Evolutionary conservation across 2,888 invertebrate genomes (phyloP), one percentile per base, ranked within the genome.

Genomic region (Cheiracanthium punctorium): DNA sequence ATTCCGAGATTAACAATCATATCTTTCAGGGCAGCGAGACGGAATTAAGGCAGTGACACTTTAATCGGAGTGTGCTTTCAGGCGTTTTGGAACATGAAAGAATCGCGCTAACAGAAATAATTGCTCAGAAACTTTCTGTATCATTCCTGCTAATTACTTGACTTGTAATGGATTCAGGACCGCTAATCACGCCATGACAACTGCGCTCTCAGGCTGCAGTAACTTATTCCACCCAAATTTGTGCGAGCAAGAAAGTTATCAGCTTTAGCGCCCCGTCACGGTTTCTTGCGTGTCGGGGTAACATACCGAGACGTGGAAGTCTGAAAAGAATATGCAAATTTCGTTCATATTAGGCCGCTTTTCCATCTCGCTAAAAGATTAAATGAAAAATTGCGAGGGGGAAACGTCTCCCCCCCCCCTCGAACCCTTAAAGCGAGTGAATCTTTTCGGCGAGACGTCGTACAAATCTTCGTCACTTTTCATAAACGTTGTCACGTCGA

Each of bases 321-420:
- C 17, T 48, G 43, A 48, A 48, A 48, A 48, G 43, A 48, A 48
- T 48, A 48, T 48, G 43, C 43, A 48, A 48, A 48, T 48, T 48
- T 12, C 1, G 1, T 48, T 7, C 43, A 2, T 48, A 48, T 48
- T 48, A 48, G n/a, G 14, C n/a, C 43, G 17, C 43, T 17, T 48
- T 17, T 17, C 10, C n/a, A 48, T 17, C 14, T 48, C n/a, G 2
- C 1, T 17, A 17, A 48, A 48, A 48, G 43, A 48, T 48, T 48
- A 48, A 48, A 48, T 48, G 43, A 48, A 17, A 48, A 48, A 48
- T 17, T 2, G n/a, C n/a, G 14, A 17, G 43, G 14, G 10, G 43
- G 14, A 48, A 17, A 37, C 10, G 37, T 37, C 4, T 37, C 10
- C 10, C 37, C 4, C 10, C 10, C 10, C 37, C 37, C 37, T 37